Evolutionary conservation across 1,140 invertebrate species (phyloP), one percentile per base, ranked within the genome.

Genomic region (Cyclargus thomasi): DNA sequence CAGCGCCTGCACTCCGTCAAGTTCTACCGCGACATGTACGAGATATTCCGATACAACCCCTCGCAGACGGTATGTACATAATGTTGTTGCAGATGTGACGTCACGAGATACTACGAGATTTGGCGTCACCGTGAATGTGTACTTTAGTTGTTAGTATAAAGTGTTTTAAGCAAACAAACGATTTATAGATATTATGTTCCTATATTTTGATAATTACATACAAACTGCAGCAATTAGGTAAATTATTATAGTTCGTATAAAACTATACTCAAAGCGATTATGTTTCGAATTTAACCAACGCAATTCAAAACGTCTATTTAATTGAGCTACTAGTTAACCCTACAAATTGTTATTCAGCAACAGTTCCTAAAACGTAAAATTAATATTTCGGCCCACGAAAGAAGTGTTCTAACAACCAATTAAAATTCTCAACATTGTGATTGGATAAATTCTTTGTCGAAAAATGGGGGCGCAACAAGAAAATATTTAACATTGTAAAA

Each of bases 71-170:
- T 39, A 89, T 89, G 86, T 80, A 85, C 53, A 83, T 89, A 69
- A 87, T 87, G 76, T 87, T 81, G 81, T 87, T 87, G 71, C 73
- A 23, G 23, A 23, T 23, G 86, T 47, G 85, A 88, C 64, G 76
- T 81, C 72, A 89, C 69, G 85, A 89, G 73, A 89, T 89, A 76
- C 86, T 89, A 65, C 72, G 86, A 73, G n/a, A n/a, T n/a, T n/a
- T n/a, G n/a, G n/a, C n/a, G n/a, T n/a, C n/a, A n/a, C n/a, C n/a
- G n/a, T n/a, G n/a, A n/a, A n/a, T n/a, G n/a, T n/a, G n/a, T n/a
- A n/a, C n/a, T n/a, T n/a, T n/a, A n/a, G n/a, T n/a, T n/a, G n/a
- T n/a, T n/a, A n/a, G n/a, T n/a, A n/a, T n/a, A n/a, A n/a, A n/a
- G n/a, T n/a, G n/a, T n/a, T n/a, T n/a, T n/a, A n/a, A n/a, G n/a